These are phyloP conservation scores for Psittacula derbiana DNA, from an alignment of 2,797 vertebrate species.

Conservation along the genomic window DNA sequence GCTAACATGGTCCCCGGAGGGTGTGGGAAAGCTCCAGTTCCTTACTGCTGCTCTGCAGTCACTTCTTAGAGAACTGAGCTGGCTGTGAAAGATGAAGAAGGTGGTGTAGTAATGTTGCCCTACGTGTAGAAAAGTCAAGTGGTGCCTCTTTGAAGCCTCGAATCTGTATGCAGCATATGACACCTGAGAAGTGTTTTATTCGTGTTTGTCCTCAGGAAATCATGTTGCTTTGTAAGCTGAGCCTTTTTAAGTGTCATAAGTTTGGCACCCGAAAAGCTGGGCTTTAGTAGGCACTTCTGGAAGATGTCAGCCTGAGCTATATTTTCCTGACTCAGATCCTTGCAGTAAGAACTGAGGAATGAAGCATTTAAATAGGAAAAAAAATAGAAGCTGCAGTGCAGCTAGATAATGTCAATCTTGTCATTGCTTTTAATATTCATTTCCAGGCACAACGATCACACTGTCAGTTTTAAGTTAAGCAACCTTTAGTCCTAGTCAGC, in stretches of 20 bases:
- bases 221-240: not conserved
- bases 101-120: not conserved
- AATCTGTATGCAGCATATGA: not conserved
- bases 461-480: conserved; percentile 51
- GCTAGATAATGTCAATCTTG: conserved; percentile 46
- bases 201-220: not conserved
- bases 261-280: not conserved
- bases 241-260: not conserved
- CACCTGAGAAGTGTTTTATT: not conserved
- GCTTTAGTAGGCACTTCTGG: not conserved
- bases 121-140: not conserved
- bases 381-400: not conserved
- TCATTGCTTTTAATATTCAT: conserved; percentile 51
- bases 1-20: not conserved
- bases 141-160: not conserved
- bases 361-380: not conserved
- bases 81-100: not conserved
- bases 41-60: not conserved
- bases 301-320: conserved; percentile 19
- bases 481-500: conserved; percentile 26
- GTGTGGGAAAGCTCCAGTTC: not conserved
- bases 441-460: conserved; percentile 4
- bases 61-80: not conserved
- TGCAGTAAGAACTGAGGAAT: not conserved
- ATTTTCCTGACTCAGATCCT: not conserved